Base-by-base conservation (phyloP, 2,888 invertebrate species). In the Chelonus formosanus region DNA sequence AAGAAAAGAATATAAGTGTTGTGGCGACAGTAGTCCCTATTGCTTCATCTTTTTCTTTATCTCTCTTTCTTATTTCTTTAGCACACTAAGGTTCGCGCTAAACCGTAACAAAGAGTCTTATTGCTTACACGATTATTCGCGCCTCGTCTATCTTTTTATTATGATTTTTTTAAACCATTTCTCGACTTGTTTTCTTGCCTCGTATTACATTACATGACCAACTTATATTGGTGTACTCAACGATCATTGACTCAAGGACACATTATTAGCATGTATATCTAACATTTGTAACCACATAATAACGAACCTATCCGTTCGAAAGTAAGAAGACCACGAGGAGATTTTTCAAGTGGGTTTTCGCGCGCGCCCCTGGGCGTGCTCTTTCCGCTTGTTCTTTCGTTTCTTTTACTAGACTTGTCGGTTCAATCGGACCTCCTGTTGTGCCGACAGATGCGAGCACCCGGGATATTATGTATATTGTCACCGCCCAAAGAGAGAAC, bases 361-460 rank as follows among this genome's bases (percentile, higher is more conserved):
- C 56, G 65, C 54, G 57, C 55, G 65, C 59, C 63, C 53, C 55
- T 66, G 61, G 59, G 62, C 63, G 63, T 56, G 57, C 61, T 61
- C 54, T 56, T 44, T 63, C 43, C 53, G 61, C 55, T 48, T 52
- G 36, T 44, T 52, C 40, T 35, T 7, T 40, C 45, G 36, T 56
- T 50, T 47, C 54, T 44, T 55, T 52, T 44, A 63, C 73, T 76
- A 76, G 64, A 74, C 71, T 74, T 75, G 70, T 6, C 44, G 35
- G 57, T 63, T 65, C 58, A 65, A 75, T 62, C 52, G 68, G 71
- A 71, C 73, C 71, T 73, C 77, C 75, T 67, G 77, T 69, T 58
- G 77, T 57, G 75, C 58, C 68, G 74, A 78, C 83, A 82, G 83
- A 82, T 82, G 83, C 75, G 74, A 76, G 76, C 78, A 76, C 76